Evolutionary conservation across 2,888 invertebrate genomes (phyloP).

Genomic region (Erynnis tages): DNA sequence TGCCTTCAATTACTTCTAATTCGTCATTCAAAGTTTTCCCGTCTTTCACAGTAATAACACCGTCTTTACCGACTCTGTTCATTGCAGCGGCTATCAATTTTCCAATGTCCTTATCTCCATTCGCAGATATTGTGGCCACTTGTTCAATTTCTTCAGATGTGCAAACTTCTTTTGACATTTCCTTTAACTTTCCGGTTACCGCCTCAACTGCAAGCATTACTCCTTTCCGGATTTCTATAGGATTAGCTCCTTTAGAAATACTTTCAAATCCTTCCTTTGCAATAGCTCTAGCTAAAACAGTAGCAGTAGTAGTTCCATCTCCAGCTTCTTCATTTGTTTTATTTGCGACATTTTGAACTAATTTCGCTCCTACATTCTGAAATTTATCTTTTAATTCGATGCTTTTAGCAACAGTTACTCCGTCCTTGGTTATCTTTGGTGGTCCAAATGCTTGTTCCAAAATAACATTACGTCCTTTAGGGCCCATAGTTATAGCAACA

Average conservation of each 20-base stretch:
- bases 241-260: slow-evolving; percentile 97
- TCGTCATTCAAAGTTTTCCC: slow-evolving; percentile 98
- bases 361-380: slow-evolving; percentile 98
- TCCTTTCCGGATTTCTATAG: slow-evolving; percentile 94
- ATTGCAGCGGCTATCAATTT: slow-evolving; percentile 97
- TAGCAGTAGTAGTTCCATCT: slow-evolving; percentile 99
- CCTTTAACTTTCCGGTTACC: slow-evolving; percentile 91
- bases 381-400: slow-evolving; percentile 98
- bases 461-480: slow-evolving; percentile 99
- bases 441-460: slow-evolving; percentile 99
- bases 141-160: slow-evolving; percentile 99
- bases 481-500: slow-evolving; percentile 99
- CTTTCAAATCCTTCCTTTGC: slow-evolving; percentile 99
- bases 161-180: slow-evolving; percentile 94
- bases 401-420: slow-evolving; percentile 99
- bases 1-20: slow-evolving; percentile 96
- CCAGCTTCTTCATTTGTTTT: slow-evolving; percentile 99
- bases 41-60: slow-evolving; percentile 99
- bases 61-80: slow-evolving; percentile 97
- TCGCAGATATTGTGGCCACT: slow-evolving; percentile 99
- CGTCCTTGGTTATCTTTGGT: slow-evolving; percentile 99
- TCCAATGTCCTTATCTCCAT: slow-evolving; percentile 95
- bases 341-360: slow-evolving; percentile 99
- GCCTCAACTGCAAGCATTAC: slow-evolving; percentile 97
- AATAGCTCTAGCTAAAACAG: slow-evolving; percentile 97